phyloP scores from a whole-genome alignment of 2,113 vertebrate species.

The Zosterops japonicus region DNA sequence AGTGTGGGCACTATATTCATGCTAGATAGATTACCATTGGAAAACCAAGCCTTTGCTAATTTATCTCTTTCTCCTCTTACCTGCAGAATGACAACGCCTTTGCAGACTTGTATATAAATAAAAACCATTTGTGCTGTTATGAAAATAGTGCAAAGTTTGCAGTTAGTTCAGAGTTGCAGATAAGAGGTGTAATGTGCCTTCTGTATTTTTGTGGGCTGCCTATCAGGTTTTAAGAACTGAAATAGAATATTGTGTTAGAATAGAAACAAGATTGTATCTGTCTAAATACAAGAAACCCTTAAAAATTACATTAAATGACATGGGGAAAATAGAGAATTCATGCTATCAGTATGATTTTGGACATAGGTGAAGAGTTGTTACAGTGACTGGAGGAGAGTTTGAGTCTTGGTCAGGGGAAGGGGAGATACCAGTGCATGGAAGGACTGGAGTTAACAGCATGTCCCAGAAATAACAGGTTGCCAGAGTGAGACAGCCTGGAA shows the following conservation, averaged over 20 bases:
- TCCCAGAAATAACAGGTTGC: not conserved
- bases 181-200: not conserved
- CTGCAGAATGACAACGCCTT: not conserved
- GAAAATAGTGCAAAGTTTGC: not conserved
- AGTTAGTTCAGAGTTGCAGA: not conserved
- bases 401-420: not conserved
- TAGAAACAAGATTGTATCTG: not conserved
- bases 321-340: not conserved
- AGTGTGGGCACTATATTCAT: fast-evolving
- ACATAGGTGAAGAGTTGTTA: not conserved
- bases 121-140: not conserved
- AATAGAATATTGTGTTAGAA: not conserved
- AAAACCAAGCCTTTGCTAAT: not conserved
- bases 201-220: not conserved
- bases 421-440: not conserved
- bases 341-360: not conserved
- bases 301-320: not conserved
- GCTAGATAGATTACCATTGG: not conserved
- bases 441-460: not conserved
- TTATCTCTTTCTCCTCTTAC: not conserved
- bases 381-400: not conserved
- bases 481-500: not conserved
- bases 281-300: not conserved
- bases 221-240: not conserved
- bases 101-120: not conserved